Conservation (phyloP, 2,888 invertebrate genomes). For the Ormyrus labotus region DNA sequence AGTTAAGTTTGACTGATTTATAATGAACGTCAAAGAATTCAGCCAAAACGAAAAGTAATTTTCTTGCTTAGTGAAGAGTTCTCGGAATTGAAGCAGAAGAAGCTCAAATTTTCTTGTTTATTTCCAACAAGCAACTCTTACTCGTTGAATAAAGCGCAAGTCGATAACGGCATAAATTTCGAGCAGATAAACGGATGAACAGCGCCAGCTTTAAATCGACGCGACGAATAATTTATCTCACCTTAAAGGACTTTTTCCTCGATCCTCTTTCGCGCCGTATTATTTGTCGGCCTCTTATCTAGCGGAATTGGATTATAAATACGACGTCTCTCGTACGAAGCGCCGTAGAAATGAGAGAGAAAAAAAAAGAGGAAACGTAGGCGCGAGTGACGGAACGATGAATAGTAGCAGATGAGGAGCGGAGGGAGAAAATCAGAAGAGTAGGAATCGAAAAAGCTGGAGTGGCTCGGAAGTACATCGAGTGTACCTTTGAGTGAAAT, state of each 20-base stretch:
- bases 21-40: too few species aligned
- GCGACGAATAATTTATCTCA: conserved; percentile 27
- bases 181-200: neutral
- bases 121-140: too few species aligned
- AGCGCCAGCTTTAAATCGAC: neutral
- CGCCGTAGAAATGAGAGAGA: conserved; percentile 25
- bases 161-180: too few species aligned
- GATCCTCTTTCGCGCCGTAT: neutral
- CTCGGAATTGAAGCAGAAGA: too few species aligned
- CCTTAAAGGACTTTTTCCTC: conserved; percentile 1
- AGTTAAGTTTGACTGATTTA: too few species aligned
- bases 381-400: neutral
- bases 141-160: too few species aligned
- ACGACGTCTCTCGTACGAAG: conserved; percentile 27
- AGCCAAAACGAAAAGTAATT: too few species aligned
- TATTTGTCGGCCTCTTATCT: neutral
- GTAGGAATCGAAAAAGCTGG: neutral
- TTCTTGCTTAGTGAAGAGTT: too few species aligned
- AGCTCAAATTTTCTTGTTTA: too few species aligned
- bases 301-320: conserved; percentile 46
- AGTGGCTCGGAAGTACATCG: too few species aligned
- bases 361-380: neutral
- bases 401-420: too few species aligned
- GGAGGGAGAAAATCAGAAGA: neutral
- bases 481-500: too few species aligned